Evolutionary conservation across 1,140 invertebrate species (phyloP).

Genomic region (Piezodorus guildinii): DNA sequence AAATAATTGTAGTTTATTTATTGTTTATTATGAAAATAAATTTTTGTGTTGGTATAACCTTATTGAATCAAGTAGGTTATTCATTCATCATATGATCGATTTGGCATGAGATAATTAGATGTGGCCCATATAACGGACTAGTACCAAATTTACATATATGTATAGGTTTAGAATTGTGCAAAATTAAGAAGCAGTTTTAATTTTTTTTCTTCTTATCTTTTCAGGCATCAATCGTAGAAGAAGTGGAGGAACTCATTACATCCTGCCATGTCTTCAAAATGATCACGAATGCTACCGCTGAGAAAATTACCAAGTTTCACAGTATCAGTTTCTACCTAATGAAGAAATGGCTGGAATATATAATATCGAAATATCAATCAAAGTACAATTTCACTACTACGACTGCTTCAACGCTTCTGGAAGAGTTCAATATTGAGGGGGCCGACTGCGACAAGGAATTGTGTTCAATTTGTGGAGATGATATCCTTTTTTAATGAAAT

Average conservation of each 20-base stretch:
- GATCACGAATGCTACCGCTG: not conserved
- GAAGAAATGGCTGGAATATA: conserved; percentile 19
- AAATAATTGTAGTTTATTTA: too few species aligned
- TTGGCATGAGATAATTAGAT: too few species aligned
- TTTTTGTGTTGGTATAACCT: too few species aligned
- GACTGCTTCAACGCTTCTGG: not conserved
- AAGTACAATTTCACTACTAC: not conserved
- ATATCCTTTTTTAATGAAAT: conserved; percentile 12
- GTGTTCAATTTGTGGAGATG: not conserved
- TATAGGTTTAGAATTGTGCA: too few species aligned
- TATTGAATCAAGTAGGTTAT: too few species aligned
- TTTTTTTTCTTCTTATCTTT: not conserved
- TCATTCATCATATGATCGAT: too few species aligned
- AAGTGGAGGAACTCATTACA: conserved; percentile 15
- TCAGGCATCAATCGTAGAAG: conserved; percentile 14
- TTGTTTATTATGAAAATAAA: too few species aligned
- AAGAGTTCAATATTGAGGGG: not conserved
- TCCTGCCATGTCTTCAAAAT: conserved; percentile 23
- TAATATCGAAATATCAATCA: not conserved
- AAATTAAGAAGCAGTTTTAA: too few species aligned
- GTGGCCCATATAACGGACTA: too few species aligned
- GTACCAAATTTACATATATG: too few species aligned
- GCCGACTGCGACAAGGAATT: not conserved
- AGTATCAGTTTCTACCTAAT: conserved; percentile 15
- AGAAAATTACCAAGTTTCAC: conserved; percentile 6